Conservation (phyloP, 2,888 invertebrate species). For the Pammene fasciana region DNA sequence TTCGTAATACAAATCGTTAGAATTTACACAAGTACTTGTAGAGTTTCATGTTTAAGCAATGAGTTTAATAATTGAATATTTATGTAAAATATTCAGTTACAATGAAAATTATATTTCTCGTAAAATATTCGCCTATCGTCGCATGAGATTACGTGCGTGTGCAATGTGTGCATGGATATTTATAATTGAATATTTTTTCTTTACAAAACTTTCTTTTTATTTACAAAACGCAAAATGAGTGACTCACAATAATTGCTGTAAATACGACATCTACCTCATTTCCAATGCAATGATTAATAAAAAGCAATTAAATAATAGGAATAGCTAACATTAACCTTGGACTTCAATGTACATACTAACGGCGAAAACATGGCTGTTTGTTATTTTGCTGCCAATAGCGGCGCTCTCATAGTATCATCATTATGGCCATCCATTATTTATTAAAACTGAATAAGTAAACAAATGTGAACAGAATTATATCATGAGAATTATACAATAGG, state of each 20-base stretch:
- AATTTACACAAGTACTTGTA: background rate
- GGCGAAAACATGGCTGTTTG: background rate
- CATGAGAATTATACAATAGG: too few relatives aligned
- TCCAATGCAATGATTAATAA: constrained; percentile 7
- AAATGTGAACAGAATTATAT: too few relatives aligned
- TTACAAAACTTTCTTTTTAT: too few relatives aligned
- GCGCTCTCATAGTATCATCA: too few relatives aligned
- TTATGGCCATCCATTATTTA: too few relatives aligned
- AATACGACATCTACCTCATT: constrained; percentile 11
- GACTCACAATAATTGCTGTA: constrained; percentile 14
- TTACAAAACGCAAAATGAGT: constrained; percentile 18
- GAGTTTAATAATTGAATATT: too few relatives aligned
- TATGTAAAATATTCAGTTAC: background rate
- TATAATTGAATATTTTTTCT: constrained; percentile 28
- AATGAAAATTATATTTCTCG: background rate
- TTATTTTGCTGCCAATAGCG: background rate
- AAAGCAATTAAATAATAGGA: constrained; percentile 6
- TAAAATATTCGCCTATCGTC: constrained; percentile 11
- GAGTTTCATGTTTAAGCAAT: background rate
- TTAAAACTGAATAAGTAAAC: too few relatives aligned
- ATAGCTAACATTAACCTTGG: constrained; percentile 13
- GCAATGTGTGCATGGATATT: constrained; percentile 6
- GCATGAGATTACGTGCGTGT: constrained; percentile 9
- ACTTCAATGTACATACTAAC: background rate
- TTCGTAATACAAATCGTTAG: too few relatives aligned